Conservation (phyloP, 2,888 invertebrate genomes). For the Caenorhabditis wallacei region DNA sequence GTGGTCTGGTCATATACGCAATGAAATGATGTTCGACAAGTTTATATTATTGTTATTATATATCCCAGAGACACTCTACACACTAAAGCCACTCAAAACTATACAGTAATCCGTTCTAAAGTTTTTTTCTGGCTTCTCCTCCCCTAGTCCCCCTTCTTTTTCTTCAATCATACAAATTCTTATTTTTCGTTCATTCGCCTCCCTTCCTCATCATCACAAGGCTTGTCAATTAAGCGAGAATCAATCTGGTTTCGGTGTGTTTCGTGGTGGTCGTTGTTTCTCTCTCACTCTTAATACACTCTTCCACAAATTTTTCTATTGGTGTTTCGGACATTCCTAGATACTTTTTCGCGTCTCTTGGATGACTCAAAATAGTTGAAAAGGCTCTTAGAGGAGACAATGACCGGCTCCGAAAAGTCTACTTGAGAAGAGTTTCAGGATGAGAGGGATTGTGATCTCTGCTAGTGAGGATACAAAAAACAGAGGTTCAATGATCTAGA, state of each 20-base stretch:
- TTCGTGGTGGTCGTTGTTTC: conserved; percentile 9
- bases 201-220: conserved; percentile 21
- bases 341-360: conserved; percentile 55
- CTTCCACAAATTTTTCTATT: conserved; percentile 36
- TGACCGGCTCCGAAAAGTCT: conserved; percentile 55
- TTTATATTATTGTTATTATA: conserved; percentile 67
- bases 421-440: conserved; percentile 42
- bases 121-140: conserved; percentile 36
- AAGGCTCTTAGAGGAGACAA: conserved; percentile 19
- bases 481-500: conserved; percentile 17
- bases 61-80: conserved; percentile 33
- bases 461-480: background rate
- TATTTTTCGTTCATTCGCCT: background rate
- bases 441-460: conserved; percentile 22
- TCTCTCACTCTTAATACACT: conserved; percentile 9
- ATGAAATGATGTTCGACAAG: conserved; percentile 62
- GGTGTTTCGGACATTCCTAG: conserved; percentile 56
- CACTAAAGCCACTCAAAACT: conserved; percentile 45
- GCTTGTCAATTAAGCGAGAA: conserved; percentile 65
- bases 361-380: conserved; percentile 29
- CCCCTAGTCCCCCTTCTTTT: background rate
- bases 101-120: conserved; percentile 52
- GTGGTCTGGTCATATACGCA: conserved; percentile 37
- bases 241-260: conserved; percentile 54
- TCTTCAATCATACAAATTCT: background rate